Percentiles rank a stretch among this genome's conserved stretches.
Conservation (phyloP, 2,888 invertebrate genomes). For the Eupithecia inturbata region DNA sequence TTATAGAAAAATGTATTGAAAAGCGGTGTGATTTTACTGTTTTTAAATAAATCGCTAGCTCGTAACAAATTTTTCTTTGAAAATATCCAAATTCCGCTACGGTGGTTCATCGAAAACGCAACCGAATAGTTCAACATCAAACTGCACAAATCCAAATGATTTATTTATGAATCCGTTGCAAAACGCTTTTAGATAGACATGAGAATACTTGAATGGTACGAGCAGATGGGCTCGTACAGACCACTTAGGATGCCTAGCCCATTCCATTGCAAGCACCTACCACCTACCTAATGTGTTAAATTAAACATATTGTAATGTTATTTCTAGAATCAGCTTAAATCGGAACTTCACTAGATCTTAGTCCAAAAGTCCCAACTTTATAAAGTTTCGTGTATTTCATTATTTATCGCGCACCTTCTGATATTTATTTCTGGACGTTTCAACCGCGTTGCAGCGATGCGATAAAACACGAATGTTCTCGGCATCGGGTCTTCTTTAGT, state of each 20-base stretch:
- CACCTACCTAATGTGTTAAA: not conserved
- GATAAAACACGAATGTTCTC: not conserved
- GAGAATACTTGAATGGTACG: not conserved
- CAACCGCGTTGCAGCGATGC: too few relatives aligned
- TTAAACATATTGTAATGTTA: not conserved
- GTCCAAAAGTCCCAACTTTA: not conserved
- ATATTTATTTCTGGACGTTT: not conserved
- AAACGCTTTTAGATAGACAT: not conserved
- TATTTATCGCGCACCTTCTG: not conserved
- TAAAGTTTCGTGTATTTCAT: not conserved
- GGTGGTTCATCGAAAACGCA: not conserved
- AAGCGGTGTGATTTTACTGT: not conserved
- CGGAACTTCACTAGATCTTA: not conserved
- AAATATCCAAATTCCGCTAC: not conserved
- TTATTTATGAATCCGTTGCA: not conserved
- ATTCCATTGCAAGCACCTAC: not conserved
- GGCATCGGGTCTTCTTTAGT: too few relatives aligned
- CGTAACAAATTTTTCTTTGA: not conserved
- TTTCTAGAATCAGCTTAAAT: not conserved
- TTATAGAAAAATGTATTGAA: not conserved
- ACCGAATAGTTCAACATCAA: not conserved
- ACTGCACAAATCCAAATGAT: not conserved
- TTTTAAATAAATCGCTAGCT: not conserved
- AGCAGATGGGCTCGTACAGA: not conserved
- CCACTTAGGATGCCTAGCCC: slow-evolving; percentile 2